Evolutionary conservation across 2,797 vertebrate species (phyloP).

Genomic region (Danionella dracula): DNA sequence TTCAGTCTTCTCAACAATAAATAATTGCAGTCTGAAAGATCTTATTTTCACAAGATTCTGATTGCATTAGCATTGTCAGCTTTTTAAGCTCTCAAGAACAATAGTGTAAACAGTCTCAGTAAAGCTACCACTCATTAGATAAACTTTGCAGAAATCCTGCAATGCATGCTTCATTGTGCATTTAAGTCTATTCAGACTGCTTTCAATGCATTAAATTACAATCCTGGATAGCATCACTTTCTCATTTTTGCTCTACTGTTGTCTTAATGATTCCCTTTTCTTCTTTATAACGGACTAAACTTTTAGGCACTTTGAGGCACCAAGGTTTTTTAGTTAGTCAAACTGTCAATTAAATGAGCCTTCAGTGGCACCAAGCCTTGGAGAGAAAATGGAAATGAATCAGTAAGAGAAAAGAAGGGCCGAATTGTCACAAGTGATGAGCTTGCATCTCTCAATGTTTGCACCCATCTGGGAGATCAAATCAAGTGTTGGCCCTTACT

Average conservation of each 20-base stretch:
- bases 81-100: too few relatives aligned
- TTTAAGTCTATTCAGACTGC: conserved; percentile 18
- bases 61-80: too few relatives aligned
- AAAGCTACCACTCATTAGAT: conserved; percentile 26
- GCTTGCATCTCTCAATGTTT: conserved; percentile 46
- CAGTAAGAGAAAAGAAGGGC: conserved; percentile 38
- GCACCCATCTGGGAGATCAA: conserved; percentile 36
- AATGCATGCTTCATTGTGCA: conserved; percentile 2
- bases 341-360: conserved; percentile 41
- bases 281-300: conserved; percentile 22
- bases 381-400: conserved; percentile 35
- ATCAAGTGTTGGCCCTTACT: conserved; percentile 38
- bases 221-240: conserved; percentile 16
- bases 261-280: conserved; percentile 25
- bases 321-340: conserved; percentile 29
- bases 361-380: conserved; percentile 20
- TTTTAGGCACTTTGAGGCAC: conserved; percentile 21
- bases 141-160: conserved; percentile 12
- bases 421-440: conserved; percentile 59
- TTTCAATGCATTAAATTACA: conserved; percentile 26
- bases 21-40: too few relatives aligned
- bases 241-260: conserved; percentile 13
- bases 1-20: too few relatives aligned
- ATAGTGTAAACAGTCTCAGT: neutral
- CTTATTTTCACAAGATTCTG: too few relatives aligned